Evolutionary conservation across 92 coral and sea anemone genomes (phyloP), one percentile per base, ranked within the genome.

Genomic region (Virgularia gustaviana): DNA sequence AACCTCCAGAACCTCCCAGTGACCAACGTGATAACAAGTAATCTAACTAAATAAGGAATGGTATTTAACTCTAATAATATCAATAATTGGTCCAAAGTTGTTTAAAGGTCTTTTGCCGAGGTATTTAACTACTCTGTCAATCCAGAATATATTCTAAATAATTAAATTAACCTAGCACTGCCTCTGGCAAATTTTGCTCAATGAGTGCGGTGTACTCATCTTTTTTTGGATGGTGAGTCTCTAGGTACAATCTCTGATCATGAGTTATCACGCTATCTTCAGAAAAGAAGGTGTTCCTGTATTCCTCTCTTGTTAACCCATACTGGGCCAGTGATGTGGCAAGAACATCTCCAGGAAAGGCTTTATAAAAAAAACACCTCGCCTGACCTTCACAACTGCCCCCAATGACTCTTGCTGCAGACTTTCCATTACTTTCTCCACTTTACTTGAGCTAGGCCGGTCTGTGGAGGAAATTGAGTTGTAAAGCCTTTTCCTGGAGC

Each of bases 381-480:
- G 5, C 63, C 36, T 56, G 2, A 63, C 53, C 16, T 37, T 63
- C 20, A 8, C 51, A 6, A 38, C 34, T 5, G 71, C 10, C 13
- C 71, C 71, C 1, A 63, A 22, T 13, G 71, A 63, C n/a, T 63
- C 71, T 37, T 38, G 8, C 27, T 7, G 1, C 7, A 63, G 53
- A 22, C 9, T 3, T 24, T 33, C 23, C 53, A 63, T 37, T 22
- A 27, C 53, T 2, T 4, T 34, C 41, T 63, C 53, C 1, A 63
- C 71, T 41, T 63, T 63, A 2, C 2, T 19, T 20, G 71, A 22
- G 8, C 7, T 41, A 2, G 71, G 71, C 32, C 53, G 7, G 44
- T 63, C 71, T 16, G 71, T 34, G 19, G 71, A 63, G 7, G 71
- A 63, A 20, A 63, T 37, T 38, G 71, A 63, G 41, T 63, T 63